Evolutionary conservation across 2,888 invertebrate species (phyloP).

Genomic region (Apoda limacodes): DNA sequence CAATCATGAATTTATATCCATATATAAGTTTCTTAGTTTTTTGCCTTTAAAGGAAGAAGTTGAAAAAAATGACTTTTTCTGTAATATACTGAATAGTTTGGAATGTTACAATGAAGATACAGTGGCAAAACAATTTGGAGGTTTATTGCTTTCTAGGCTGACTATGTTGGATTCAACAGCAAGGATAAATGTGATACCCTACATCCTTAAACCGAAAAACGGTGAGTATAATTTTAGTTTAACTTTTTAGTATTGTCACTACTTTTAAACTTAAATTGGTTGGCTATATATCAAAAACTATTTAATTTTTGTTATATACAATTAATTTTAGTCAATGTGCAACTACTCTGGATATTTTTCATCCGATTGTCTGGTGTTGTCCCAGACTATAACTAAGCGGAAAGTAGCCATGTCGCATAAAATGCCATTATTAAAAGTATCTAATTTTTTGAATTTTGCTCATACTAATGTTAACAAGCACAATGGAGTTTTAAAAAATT

Average conservation of each 20-base stretch:
- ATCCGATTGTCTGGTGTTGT: too few relatives aligned
- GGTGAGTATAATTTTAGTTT: slow-evolving; percentile 50
- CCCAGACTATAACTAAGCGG: too few relatives aligned
- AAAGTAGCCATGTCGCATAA: too few relatives aligned
- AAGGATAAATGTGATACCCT: slow-evolving; percentile 77
- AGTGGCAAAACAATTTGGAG: slow-evolving; percentile 84
- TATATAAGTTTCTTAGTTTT: slow-evolving; percentile 85
- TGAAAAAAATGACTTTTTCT: slow-evolving; percentile 85
- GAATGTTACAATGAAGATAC: slow-evolving; percentile 81
- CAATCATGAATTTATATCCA: slow-evolving; percentile 86
- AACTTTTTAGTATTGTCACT: background rate
- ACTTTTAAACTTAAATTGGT: background rate
- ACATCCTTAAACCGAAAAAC: slow-evolving; percentile 76
- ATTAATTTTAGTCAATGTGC: too few relatives aligned
- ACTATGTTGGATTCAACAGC: slow-evolving; percentile 87
- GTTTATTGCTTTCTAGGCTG: slow-evolving; percentile 83
- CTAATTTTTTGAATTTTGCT: too few relatives aligned
- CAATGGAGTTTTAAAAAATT: too few relatives aligned
- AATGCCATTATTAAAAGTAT: too few relatives aligned
- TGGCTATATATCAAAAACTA: too few relatives aligned
- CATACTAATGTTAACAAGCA: too few relatives aligned
- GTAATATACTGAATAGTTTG: slow-evolving; percentile 75
- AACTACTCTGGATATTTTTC: too few relatives aligned
- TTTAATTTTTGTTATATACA: too few relatives aligned
- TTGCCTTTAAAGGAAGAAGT: slow-evolving; percentile 81